Base-by-base conservation (phyloP, 2,888 invertebrate genomes). In the Ophion slaviceki region DNA sequence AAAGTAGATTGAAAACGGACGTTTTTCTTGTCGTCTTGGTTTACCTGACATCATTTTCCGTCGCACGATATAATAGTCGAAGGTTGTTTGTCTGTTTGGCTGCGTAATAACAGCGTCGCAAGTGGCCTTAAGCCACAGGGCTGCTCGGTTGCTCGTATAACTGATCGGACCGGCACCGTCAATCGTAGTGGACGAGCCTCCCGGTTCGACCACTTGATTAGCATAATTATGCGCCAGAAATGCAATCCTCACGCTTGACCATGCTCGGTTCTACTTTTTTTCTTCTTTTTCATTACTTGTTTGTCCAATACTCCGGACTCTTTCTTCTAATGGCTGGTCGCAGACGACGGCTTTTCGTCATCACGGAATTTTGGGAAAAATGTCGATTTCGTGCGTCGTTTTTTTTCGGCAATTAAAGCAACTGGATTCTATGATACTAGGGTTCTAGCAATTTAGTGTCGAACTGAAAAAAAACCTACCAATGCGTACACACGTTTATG, bases 131-230 rank as follows among this genome's bases (percentile, higher is more conserved):
- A 75, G 61, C 17, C 5, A 61, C 24, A 70, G 53, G 40, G 66
- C 17, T 67, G 47, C 53, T 75, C 59, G 59, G 74, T 67, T 20
- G 57, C 57, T 72, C 53, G 40, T 28, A 36, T 67, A 36, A 53
- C n/a, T 8, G 67, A 67, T 83, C 78, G 61, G 59, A 59, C 47
- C 57, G 28, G 40, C 70, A 66, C 57, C 45, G 84, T 80, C 67
- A 68, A 36, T 78, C 85, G 74, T 66, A 67, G 76, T 82, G 82
- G 90, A 86, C 90, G 89, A 90, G 89, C 89, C 91, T 90, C 89
- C 88, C 82, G 86, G 90, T 90, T 88, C 75, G 88, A 89, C 91
- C 82, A 80, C 89, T 92, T 90, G 77, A 89, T 91, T 91, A 90
- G 79, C 90, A 91, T 91, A 87, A 88, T 90, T 87, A 84, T 89